Evolutionary conservation across 2,113 vertebrate genomes (phyloP), one percentile per base, ranked within the genome.

Genomic region (Phoxinus phoxinus): DNA sequence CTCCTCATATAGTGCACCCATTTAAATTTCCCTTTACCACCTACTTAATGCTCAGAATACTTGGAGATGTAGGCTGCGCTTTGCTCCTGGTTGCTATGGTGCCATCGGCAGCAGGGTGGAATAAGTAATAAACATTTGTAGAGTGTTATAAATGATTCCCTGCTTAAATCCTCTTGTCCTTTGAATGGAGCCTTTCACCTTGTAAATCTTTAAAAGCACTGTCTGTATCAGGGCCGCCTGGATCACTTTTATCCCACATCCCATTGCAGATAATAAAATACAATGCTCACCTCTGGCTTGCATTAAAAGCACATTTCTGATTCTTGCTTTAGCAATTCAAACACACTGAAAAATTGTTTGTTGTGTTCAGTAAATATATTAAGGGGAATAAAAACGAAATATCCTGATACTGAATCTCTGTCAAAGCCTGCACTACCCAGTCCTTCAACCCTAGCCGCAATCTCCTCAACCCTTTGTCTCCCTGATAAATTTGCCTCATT

Each of bases 111-210:
- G 92, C 91, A 89, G 74, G 93, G 91, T 92, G 91, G 91, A 92
- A 93, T 92, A 92, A 91, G 93, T 91, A 92, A 91, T 95, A 94
- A 94, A 95, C 93, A 93, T 92, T 92, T 92, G 91, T 93, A 90
- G 89, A 91, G 93, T 92, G 93, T 93, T 93, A 92, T 92, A 93
- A 92, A 94, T 90, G 93, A 90, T 86, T 92, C 88, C 90, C 89
- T 91, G 91, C 90, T 91, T 90, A 89, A 87, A 83, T 84, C 84
- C 79, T 87, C 59, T 87, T 88, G 85, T 89, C 37, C 86, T 85
- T 76, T 88, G 74, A 77, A 75, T 80, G 81, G 74, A 86, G 69
- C 77, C 15, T 87, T 56, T 19, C 73, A 81, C 86, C 90, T 65
- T 75, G 84, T 89, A 84, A 75, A 87, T 87, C 81, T 87, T 88